phyloP scores from a whole-genome alignment of 2,797 vertebrate species.

The Malurus leucopterus region DNA sequence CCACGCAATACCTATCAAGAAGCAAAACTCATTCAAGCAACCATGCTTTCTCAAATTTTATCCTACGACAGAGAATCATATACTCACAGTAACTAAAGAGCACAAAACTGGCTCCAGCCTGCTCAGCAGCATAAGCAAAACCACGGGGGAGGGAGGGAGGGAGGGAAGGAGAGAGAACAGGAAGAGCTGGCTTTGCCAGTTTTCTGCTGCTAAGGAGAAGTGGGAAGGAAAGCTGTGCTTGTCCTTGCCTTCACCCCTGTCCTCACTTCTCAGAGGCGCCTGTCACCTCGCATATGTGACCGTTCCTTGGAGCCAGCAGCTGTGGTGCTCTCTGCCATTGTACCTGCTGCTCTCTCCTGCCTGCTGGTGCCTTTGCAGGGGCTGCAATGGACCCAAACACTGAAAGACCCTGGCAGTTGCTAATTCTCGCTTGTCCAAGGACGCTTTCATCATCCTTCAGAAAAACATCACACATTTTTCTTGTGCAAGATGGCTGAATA shows the following conservation, averaged over 20 bases:
- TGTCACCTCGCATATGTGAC: background rate
- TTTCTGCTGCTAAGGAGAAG: constrained; percentile 35
- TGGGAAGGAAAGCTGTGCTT: constrained; percentile 16
- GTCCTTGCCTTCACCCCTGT: constrained; percentile 32
- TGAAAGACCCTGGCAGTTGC: background rate
- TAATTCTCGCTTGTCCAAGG: background rate
- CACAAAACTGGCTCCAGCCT: background rate
- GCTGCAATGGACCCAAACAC: background rate
- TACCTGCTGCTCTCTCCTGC: background rate
- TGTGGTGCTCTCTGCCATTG: background rate
- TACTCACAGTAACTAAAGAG: background rate
- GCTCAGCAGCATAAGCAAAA: constrained; percentile 27
- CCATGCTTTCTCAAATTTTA: background rate
- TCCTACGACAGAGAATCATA: background rate
- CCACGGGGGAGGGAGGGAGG: background rate
- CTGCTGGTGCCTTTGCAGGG: background rate
- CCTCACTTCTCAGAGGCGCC: background rate
- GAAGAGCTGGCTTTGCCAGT: constrained; percentile 18
- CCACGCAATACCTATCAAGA: background rate
- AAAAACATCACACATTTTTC: background rate
- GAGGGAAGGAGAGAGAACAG: background rate
- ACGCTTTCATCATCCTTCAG: background rate
- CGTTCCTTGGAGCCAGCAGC: background rate
- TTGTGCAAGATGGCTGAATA: background rate
- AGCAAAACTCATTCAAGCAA: background rate